Conservation (phyloP, 2,888 invertebrate species). For the Bombylius major region DNA sequence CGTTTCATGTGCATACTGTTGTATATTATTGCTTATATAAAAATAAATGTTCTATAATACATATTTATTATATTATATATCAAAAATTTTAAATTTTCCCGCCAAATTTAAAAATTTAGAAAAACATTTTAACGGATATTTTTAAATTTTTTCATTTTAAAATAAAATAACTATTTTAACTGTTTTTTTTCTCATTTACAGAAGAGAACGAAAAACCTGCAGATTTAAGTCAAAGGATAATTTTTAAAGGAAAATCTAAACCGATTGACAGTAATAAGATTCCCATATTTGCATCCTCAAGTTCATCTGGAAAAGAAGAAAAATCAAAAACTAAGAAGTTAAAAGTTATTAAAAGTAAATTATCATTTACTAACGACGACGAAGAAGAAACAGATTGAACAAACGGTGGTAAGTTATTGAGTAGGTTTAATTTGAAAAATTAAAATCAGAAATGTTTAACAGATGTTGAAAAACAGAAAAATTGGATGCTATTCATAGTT, state of each 20-base stretch:
- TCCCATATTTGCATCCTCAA: not conserved
- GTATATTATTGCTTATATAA: too few species aligned
- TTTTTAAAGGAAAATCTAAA: slow-evolving; percentile 39
- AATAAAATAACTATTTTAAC: too few species aligned
- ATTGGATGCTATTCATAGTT: too few species aligned
- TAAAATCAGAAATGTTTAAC: too few species aligned
- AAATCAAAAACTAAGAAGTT: slow-evolving; percentile 17
- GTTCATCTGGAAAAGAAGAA: slow-evolving; percentile 5
- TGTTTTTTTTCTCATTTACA: slow-evolving; percentile 25
- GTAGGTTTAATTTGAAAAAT: too few species aligned
- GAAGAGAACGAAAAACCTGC: slow-evolving; percentile 47
- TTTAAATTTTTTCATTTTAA: not conserved
- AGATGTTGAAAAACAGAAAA: too few species aligned
- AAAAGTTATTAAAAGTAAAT: slow-evolving; percentile 28
- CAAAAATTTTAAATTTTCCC: not conserved
- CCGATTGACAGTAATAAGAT: slow-evolving; percentile 14
- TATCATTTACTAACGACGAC: slow-evolving; percentile 41
- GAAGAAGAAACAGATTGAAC: slow-evolving; percentile 28
- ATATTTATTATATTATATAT: too few species aligned
- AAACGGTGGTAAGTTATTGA: too few species aligned
- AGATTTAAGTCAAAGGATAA: slow-evolving; percentile 45
- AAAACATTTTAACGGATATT: too few species aligned
- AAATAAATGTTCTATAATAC: too few species aligned
- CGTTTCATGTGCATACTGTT: too few species aligned
- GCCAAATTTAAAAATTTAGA: not conserved